phyloP scores from a whole-genome alignment of 1,140 invertebrate species.

The Tetragnatha versicolor region DNA sequence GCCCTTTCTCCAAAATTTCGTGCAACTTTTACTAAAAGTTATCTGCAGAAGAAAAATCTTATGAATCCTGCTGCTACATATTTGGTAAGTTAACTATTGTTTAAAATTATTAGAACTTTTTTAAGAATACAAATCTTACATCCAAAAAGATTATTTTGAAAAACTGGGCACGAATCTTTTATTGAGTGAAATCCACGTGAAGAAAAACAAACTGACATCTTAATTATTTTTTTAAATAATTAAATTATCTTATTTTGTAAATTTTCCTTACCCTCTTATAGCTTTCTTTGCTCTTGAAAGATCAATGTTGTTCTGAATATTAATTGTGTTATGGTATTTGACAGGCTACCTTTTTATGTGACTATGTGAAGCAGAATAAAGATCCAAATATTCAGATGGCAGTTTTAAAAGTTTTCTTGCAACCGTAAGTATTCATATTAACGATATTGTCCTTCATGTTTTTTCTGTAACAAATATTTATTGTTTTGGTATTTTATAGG shows the following conservation, averaged over 20 bases:
- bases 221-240: too few relatives aligned
- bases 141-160: too few relatives aligned
- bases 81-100: slow-evolving; percentile 27
- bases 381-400: slow-evolving; percentile 1
- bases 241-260: too few relatives aligned
- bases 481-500: not conserved
- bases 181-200: too few relatives aligned
- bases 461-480: not conserved
- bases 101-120: too few relatives aligned
- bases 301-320: too few relatives aligned
- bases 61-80: slow-evolving; percentile 21
- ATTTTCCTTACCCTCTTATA: too few relatives aligned
- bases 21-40: not conserved
- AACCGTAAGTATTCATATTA: slow-evolving; percentile 15
- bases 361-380: not conserved
- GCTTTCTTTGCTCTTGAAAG: too few relatives aligned
- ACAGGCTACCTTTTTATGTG: not conserved
- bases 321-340: too few relatives aligned
- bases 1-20: slow-evolving; percentile 5
- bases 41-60: not conserved
- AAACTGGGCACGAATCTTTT: too few relatives aligned
- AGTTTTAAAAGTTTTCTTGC: slow-evolving; percentile 22
- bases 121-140: too few relatives aligned
- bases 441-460: not conserved
- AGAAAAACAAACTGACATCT: too few relatives aligned